phyloP scores from a whole-genome alignment of 2,888 invertebrate species.

The Tryphoninae sp. region DNA sequence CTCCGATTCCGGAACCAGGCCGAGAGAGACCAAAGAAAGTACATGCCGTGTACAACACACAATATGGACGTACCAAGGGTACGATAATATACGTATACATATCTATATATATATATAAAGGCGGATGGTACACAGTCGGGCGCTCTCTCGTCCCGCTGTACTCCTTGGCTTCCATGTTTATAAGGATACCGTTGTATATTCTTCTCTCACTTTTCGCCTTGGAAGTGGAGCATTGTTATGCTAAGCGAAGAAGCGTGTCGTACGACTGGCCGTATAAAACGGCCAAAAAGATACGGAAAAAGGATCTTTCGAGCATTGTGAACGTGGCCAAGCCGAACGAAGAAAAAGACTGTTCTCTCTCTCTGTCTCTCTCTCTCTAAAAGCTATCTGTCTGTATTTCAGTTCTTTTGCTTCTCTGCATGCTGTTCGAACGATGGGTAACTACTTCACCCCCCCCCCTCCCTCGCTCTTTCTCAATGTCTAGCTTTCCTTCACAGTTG shows the following conservation, averaged over 20 bases:
- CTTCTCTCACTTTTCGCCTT: constrained; percentile 47
- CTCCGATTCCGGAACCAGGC: constrained; percentile 45
- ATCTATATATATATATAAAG: constrained; percentile 57
- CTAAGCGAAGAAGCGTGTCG: constrained; percentile 70
- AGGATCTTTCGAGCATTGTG: constrained; percentile 51
- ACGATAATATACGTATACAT: constrained; percentile 35
- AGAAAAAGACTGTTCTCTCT: constrained; percentile 17
- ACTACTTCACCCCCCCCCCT: background rate
- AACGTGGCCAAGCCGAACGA: constrained; percentile 48
- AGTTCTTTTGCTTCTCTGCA: constrained; percentile 13
- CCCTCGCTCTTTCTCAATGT: background rate
- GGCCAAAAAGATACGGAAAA: constrained; percentile 48
- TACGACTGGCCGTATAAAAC: constrained; percentile 43
- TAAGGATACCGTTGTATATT: constrained; percentile 62
- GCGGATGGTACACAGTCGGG: constrained; percentile 62
- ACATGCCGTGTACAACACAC: constrained; percentile 25
- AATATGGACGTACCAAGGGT: background rate
- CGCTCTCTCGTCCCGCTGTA: constrained; percentile 44
- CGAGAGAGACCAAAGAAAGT: constrained; percentile 52
- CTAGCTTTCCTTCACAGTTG: background rate
- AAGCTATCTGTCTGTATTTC: constrained; percentile 15
- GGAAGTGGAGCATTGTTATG: constrained; percentile 72
- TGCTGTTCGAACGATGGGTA: background rate
- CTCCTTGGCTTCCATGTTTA: constrained; percentile 46
- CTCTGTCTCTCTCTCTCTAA: constrained; percentile 1